phyloP scores from a whole-genome alignment of 2,888 invertebrate genomes.

The Heliconius cydno region DNA sequence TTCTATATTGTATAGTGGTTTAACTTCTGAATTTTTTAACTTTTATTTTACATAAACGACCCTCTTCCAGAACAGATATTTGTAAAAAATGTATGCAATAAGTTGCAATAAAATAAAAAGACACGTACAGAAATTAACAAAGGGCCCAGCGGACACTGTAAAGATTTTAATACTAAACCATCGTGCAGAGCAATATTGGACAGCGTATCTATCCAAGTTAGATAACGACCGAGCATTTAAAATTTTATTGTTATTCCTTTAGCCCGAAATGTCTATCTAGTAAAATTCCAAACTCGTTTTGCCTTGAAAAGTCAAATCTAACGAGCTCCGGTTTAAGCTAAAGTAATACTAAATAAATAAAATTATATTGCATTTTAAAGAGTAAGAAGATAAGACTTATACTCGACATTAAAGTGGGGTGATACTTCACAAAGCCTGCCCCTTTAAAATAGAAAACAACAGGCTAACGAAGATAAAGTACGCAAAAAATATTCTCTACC shows the following conservation, averaged over 20 bases:
- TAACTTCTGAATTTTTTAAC: neutral
- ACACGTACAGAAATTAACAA: neutral
- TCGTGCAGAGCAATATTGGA: neutral
- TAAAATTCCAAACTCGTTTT: neutral
- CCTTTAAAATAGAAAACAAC: conserved; percentile 41
- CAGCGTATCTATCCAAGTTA: neutral
- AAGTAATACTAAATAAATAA: conserved; percentile 28
- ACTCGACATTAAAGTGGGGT: conserved; percentile 30
- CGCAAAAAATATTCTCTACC: conserved; percentile 45
- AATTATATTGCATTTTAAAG: conserved; percentile 29
- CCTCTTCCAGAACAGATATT: neutral
- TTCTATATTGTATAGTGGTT: neutral
- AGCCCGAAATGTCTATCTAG: neutral
- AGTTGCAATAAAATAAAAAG: neutral
- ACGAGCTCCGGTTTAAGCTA: conserved; percentile 39
- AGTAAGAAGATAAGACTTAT: conserved; percentile 38
- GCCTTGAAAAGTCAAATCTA: conserved; percentile 10
- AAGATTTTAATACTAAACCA: neutral
- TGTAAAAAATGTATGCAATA: neutral
- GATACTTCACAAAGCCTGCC: conserved; percentile 42
- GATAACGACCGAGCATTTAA: neutral
- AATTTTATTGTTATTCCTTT: conserved; percentile 18
- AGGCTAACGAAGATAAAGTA: conserved; percentile 47
- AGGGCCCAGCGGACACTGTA: neutral
- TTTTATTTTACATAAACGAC: too few species aligned